Evolutionary conservation across 2,888 invertebrate genomes (phyloP), one percentile per base, ranked within the genome.

Genomic region (Aphidoletes aphidimyza): DNA sequence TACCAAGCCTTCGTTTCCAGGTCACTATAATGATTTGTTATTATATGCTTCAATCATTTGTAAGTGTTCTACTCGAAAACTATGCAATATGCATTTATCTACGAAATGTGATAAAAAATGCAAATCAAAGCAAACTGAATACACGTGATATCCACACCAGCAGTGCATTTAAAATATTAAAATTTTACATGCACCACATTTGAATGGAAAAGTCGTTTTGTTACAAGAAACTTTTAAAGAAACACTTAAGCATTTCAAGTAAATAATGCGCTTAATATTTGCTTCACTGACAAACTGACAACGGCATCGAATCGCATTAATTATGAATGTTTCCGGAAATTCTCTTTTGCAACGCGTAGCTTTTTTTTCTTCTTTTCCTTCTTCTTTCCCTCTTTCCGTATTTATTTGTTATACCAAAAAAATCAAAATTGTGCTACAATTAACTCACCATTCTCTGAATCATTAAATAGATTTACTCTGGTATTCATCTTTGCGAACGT

Each of bases 241-340:
- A 47, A 69, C 26, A n/a, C 3, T 22, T 14, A 19, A 47, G 54
- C 54, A 5, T 26, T 26, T 54, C 54, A 22, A 54, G 22, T 54
- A 30, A 69, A 30, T 30, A 69, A 69, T 30, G 30, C 5, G 14
- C 9, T 14, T 69, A 14, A 69, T 17, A 0, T 69, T 3, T 19
- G 30, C 30, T 69, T 11, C 14, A 69, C 5, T 30, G 30, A 14
- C n/a, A 22, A 54, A 22, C 54, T 22, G 69, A 30, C 69, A 69
- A 69, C 69, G 34, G 69, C 69, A 69, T 69, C 69, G 14, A 14
- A 14, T 2, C 34, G 69, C 14, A 69, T 69, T 69, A 69, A 69
- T 69, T 69, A 69, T 69, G 69, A 69, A 69, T 30, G 69, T 69
- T n/a, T 69, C 69, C 69, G 69, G 69, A 69, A 54, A 54, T 54